phyloP scores from a whole-genome alignment of 2,113 vertebrate genomes.

The Gallinago undulata region DNA sequence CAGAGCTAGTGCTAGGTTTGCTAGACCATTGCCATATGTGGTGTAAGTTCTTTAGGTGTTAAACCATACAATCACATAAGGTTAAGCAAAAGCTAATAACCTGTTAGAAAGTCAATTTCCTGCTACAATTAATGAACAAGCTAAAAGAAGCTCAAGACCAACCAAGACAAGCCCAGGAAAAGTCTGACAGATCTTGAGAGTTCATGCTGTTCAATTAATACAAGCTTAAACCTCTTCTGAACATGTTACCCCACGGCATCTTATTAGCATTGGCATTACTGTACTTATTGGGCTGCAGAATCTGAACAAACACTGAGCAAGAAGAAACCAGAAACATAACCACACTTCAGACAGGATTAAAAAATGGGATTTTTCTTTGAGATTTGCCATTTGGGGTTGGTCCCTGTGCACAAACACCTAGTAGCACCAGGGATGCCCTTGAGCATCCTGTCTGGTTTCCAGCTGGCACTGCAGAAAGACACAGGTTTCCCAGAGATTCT shows the following conservation, averaged over 20 bases:
- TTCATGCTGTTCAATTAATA: neutral
- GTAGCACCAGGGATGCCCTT: neutral
- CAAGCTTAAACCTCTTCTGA: neutral
- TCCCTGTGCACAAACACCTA: neutral
- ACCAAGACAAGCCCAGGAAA: neutral
- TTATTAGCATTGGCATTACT: neutral
- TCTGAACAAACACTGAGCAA: neutral
- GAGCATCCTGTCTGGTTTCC: neutral
- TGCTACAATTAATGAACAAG: neutral
- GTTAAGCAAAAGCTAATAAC: neutral
- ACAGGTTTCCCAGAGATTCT: neutral
- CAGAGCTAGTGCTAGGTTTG: accelerated
- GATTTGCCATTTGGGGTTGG: accelerated
- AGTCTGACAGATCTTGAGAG: neutral
- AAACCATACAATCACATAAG: neutral
- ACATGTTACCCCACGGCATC: neutral
- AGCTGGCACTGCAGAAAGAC: neutral
- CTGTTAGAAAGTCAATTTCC: neutral
- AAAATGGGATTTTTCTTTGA: neutral
- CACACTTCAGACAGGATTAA: neutral
- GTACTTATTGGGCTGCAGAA: neutral
- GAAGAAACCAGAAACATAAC: neutral
- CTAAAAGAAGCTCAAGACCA: neutral
- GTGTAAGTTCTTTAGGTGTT: neutral
- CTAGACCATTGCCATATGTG: accelerated